These are phyloP conservation scores for Seriola rivoliana DNA, from an alignment of 2,113 vertebrate species.

Conservation along the genomic window DNA sequence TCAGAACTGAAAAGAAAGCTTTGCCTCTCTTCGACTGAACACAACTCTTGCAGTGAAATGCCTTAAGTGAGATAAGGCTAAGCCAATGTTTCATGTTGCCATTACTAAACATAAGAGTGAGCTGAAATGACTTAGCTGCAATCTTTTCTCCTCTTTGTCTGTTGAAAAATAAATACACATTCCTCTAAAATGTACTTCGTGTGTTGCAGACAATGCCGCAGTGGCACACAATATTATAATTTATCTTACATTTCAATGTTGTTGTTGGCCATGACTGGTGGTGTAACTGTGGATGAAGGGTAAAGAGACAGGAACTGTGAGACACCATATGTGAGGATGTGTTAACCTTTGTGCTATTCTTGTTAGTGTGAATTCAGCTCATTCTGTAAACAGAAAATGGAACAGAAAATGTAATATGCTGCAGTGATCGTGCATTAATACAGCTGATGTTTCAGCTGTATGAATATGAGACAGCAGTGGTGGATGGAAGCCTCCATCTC, in stretches of 20 bases:
- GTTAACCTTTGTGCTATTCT: slow-evolving; percentile 14
- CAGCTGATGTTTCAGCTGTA: slow-evolving; percentile 5
- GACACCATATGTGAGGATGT: slow-evolving; percentile 16
- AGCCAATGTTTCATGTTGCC: slow-evolving; percentile 45
- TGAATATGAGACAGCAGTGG: background rate
- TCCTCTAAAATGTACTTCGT: slow-evolving; percentile 2
- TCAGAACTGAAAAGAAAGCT: slow-evolving; percentile 36
- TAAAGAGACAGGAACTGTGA: slow-evolving; percentile 6
- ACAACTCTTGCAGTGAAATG: slow-evolving; percentile 44
- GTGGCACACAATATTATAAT: background rate
- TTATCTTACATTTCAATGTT: slow-evolving; percentile 13
- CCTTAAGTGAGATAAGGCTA: slow-evolving; percentile 58
- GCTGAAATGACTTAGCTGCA: slow-evolving; percentile 34
- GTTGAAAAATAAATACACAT: slow-evolving; percentile 19
- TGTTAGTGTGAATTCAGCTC: slow-evolving; percentile 19
- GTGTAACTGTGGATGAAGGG: slow-evolving; percentile 36
- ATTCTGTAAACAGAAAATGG: background rate
- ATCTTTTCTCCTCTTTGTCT: slow-evolving; percentile 23
- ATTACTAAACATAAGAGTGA: slow-evolving; percentile 43
- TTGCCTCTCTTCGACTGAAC: slow-evolving; percentile 45
- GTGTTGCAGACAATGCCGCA: background rate
- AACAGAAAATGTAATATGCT: background rate
- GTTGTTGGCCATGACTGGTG: background rate
- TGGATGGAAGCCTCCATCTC: background rate
- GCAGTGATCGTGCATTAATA: background rate